Evolutionary conservation across 1,140 invertebrate species (phyloP), one percentile per base, ranked within the genome.

Genomic region (Drosophila willistoni): DNA sequence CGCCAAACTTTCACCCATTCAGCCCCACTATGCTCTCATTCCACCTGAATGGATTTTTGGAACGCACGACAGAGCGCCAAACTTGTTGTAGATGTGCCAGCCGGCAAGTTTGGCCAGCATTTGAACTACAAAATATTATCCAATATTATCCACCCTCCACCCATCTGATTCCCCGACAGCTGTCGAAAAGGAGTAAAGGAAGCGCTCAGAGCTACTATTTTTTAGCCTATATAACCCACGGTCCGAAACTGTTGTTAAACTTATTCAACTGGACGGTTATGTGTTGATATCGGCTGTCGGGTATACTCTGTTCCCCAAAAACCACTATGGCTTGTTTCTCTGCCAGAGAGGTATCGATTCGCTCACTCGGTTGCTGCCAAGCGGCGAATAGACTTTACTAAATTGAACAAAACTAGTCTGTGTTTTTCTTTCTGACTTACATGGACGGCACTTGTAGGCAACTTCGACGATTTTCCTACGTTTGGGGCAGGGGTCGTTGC

Each of bases 391-490:
- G 75, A 80, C 74, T 78, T 68, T 29, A 39, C 41, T 36, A 65
- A 71, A 77, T 81, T 64, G 62, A 69, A 81, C 69, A 62, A 76
- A 81, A 81, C 51, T 77, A 62, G 57, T 51, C 25, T n/a, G 29
- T 13, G 33, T 39, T 13, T 67, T 13, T 64, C 13, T 12, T 22
- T 41, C n/a, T 68, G 93, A 97, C 97, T 97, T 94, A 98, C 97
- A 97, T 91, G 97, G 98, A 92, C 97, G 95, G 94, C 97, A 99
- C 93, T 98, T 98, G 93, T 97, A 98, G 69, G 97, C 96, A 25
- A 98, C 96, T 93, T 98, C 97, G 77, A 98, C 96, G 92, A 97
- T 98, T 93, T 98, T 98, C 33, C 95, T 93, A 10, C 96, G 94
- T 41, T 95, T 95, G 29, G 97, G 97, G 92, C 98, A 98, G 0